Base-by-base conservation (phyloP, 2,888 invertebrate species). In the Diabrotica balteata region DNA sequence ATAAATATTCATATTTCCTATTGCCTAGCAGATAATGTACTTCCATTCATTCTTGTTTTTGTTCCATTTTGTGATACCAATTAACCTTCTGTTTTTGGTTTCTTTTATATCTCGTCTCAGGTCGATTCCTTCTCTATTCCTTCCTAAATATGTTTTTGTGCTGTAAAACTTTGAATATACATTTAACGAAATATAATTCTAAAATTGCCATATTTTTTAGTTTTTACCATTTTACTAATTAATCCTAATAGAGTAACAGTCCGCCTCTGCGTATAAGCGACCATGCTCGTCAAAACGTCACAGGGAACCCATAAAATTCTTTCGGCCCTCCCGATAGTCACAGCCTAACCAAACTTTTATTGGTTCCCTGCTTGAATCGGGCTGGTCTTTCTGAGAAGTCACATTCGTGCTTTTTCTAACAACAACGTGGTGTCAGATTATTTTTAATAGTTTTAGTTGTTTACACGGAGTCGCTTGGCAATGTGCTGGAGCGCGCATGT, bases 291-390 rank as follows among this genome's bases (percentile, higher is more conserved):
- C 62, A 66, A 66, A 66, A 43, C 65, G 68, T 65, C 68, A 65
- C 61, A 10, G 59, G 59, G 47, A 71, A 71, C 63, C 68, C 73
- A 71, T 72, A 74, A 73, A 74, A 73, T 66, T 64, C 59, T 64
- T 55, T 54, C 52, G 59, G 55, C 62, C 71, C 69, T 61, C 59
- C 49, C 59, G 63, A 63, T 60, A 63, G 59, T 45, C 58, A 59
- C 55, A 50, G 49, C 43, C 60, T 62, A 63, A 66, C 64, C 69
- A 63, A 53, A 68, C 66, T 74, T 74, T 67, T 70, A 65, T 68
- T 67, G 64, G 69, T 67, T 47, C 66, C 64, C 59, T 64, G 68
- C 55, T 65, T 51, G 59, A 62, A 62, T 50, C 46, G 63, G 61
- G 68, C 64, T 60, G 72, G 69, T 62, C 69, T 60, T 59, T 68